Base-by-base conservation (phyloP, 2,888 invertebrate genomes). In the Apamea sordens region DNA sequence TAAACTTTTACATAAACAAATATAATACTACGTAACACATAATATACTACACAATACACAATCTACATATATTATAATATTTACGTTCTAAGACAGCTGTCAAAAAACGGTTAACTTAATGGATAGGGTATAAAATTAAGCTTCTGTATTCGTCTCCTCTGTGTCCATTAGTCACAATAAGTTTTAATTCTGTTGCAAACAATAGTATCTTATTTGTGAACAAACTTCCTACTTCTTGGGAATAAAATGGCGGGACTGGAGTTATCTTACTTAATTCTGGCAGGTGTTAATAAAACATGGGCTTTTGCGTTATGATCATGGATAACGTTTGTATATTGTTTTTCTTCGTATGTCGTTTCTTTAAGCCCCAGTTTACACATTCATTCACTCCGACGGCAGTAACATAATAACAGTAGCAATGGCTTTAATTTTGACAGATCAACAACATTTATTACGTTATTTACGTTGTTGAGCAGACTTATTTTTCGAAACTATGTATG, bases 151-250 rank as follows among this genome's bases (percentile, higher is more conserved):
- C 0, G 50, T 2, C 10, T 59, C 0, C n/a, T 24, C 1, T 8
- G 2, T 64, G 18, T 15, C 56, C 24, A 64, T 56, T 71, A 80
- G 77, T 70, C 69, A 65, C 77, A 73, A 76, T 76, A 88, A 88
- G 84, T 87, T 84, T 88, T 86, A 87, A 87, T 87, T 88, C 84
- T 75, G 70, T 87, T 86, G 68, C 81, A 76, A 88, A 88, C 88
- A 86, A 79, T 74, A 75, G 72, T 56, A 78, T 72, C 76, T 78
- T 84, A 79, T 81, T 84, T 64, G 74, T 47, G 63, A 83, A 77
- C 76, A 80, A 87, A 83, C 83, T 88, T 87, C n/a, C 36, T 79
- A 79, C 79, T 86, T 78, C 69, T 36, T 65, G 15, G 13, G 59
- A 73, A 75, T 63, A 73, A 76, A 79, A 79, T 70, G 36, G 28